Evolutionary conservation across 2,113 vertebrate species (phyloP).

Genomic region (Neogale vison): DNA sequence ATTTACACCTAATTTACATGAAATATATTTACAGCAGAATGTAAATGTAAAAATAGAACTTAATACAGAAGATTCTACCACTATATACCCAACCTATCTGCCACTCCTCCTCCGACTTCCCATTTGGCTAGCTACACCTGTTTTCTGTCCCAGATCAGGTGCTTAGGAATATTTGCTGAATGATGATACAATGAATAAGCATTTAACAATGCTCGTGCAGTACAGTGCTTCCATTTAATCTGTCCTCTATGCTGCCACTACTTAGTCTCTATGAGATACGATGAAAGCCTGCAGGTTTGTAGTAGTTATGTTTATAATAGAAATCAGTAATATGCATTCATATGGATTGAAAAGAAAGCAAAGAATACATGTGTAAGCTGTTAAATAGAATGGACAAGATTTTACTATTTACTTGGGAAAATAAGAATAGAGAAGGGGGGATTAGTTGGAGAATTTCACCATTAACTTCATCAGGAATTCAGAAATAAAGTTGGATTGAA

Average conservation of each 20-base stretch:
- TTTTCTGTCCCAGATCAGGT: neutral
- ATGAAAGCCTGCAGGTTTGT: neutral
- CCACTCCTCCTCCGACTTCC: neutral
- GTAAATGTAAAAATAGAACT: conserved; percentile 5
- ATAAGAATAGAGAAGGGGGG: neutral
- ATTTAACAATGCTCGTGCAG: neutral
- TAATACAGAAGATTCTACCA: neutral
- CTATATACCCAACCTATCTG: neutral
- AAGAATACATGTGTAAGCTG: neutral
- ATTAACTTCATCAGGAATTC: neutral
- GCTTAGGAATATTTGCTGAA: neutral
- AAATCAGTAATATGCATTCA: neutral
- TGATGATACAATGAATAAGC: neutral
- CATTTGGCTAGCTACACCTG: neutral
- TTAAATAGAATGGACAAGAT: neutral
- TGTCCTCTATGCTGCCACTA: neutral
- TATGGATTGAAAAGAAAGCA: neutral
- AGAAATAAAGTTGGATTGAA: neutral
- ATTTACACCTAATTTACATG: neutral
- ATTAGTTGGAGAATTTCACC: neutral
- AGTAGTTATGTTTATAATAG: neutral
- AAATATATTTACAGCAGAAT: neutral
- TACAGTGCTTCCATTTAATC: neutral
- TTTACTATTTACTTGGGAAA: neutral
- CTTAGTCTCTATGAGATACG: neutral